Conservation (phyloP, 37 sponge, comb jelly and placozoan species). For the Axinella damicornis region DNA sequence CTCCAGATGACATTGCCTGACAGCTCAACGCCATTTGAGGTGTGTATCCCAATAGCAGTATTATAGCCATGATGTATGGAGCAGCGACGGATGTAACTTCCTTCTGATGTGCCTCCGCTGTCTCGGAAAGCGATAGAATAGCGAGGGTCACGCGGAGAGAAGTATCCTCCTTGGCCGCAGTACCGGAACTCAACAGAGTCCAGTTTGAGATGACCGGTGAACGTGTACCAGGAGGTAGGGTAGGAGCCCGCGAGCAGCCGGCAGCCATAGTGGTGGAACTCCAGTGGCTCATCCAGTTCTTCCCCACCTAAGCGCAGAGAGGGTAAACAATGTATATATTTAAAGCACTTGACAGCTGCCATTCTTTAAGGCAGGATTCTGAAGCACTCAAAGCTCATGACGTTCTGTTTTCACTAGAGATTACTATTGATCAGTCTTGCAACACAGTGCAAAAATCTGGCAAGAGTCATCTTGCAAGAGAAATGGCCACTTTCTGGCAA, state of each 20-base stretch:
- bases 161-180: constrained; percentile 92
- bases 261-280: constrained; percentile 83
- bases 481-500: no score
- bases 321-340: no score
- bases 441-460: no score
- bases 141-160: constrained; percentile 79
- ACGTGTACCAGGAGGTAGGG: background rate
- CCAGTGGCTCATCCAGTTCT: constrained; percentile 52
- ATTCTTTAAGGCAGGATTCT: no score
- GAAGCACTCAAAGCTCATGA: no score
- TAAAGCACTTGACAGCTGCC: no score
- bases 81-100: constrained; percentile 56
- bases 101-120: constrained; percentile 18
- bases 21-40: constrained; percentile 59
- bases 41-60: constrained; percentile 83
- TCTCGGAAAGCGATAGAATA: constrained; percentile 74
- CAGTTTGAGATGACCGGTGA: constrained; percentile 50
- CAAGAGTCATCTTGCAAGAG: no score
- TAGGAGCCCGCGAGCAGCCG: constrained; percentile 75
- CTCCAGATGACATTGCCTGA: constrained; percentile 76
- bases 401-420: no score
- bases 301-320: constrained; percentile 44
- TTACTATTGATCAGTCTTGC: no score
- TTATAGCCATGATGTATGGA: constrained; percentile 91
- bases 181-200: constrained; percentile 76